Percentiles rank a stretch among this genome's conserved stretches.
Evolutionary conservation across 2,888 invertebrate species (phyloP).

Genomic region (Trichogramma dendrolimi): DNA sequence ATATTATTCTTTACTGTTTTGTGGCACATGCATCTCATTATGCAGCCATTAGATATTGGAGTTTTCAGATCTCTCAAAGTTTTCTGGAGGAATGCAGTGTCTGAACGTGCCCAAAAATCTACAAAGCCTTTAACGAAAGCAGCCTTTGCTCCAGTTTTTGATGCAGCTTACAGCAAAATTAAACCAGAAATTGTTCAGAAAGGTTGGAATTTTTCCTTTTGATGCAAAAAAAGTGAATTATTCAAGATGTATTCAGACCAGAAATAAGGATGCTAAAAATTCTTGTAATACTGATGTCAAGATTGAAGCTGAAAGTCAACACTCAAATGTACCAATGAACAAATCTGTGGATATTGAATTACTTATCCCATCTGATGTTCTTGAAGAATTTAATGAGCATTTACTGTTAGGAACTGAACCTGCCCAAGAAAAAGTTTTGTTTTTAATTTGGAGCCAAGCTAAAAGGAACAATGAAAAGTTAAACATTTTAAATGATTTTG

Average conservation of each 20-base stretch:
- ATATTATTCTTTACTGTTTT: conserved; percentile 35
- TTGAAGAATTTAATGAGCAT: no score
- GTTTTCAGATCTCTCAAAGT: conserved; percentile 39
- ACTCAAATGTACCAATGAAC: no score
- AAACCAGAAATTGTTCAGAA: conserved; percentile 15
- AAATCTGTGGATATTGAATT: no score
- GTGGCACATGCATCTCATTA: conserved; percentile 28
- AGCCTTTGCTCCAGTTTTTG: conserved; percentile 35
- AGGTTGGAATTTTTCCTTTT: conserved; percentile 15
- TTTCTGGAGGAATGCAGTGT: conserved; percentile 35
- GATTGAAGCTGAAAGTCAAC: no score
- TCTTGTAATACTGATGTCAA: no score
- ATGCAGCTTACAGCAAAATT: conserved; percentile 18
- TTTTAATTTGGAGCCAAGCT: no score
- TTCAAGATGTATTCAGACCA: conserved; percentile 18
- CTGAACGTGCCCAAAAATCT: conserved; percentile 28
- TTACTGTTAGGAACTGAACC: no score
- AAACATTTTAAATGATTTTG: no score
- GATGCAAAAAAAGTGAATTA: conserved; percentile 15
- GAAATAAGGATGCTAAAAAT: no score
- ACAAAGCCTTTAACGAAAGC: conserved; percentile 33
- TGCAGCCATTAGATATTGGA: conserved; percentile 37
- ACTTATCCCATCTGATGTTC: no score
- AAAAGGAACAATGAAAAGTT: no score
- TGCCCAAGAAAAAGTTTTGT: no score